Percentiles rank a stretch among this genome's conserved stretches.
phyloP scores from a whole-genome alignment of 64 coral and sea anemone species.

The Dendrophyllia cribrosa region DNA sequence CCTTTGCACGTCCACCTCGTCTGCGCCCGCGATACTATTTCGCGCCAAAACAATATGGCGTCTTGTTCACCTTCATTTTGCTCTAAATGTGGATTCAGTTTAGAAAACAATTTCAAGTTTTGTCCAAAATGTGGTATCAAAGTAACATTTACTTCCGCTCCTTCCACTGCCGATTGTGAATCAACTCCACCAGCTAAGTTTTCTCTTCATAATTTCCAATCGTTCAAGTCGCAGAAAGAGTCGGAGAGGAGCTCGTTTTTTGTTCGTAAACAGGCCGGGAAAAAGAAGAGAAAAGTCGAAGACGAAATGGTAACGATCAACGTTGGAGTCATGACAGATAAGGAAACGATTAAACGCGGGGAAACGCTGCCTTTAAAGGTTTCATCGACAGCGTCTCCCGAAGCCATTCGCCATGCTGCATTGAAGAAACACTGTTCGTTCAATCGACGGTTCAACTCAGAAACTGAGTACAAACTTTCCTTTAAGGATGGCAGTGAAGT shows the following conservation, averaged over 20 bases:
- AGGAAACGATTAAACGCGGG: slow-evolving; percentile 26
- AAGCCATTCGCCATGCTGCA: slow-evolving; percentile 45
- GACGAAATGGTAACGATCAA: slow-evolving; percentile 49
- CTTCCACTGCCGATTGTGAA: background rate
- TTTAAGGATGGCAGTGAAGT: slow-evolving; percentile 64
- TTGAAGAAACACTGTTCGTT: slow-evolving; percentile 43
- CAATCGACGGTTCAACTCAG: slow-evolving; percentile 31
- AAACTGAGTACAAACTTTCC: slow-evolving; percentile 47
- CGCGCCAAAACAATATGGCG: no score
- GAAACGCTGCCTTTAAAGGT: slow-evolving; percentile 24
- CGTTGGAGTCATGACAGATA: slow-evolving; percentile 47
- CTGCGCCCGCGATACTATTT: no score
- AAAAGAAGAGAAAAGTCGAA: slow-evolving; percentile 50
- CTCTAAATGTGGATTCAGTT: slow-evolving; percentile 6
- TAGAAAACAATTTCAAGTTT: background rate
- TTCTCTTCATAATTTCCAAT: slow-evolving; percentile 30
- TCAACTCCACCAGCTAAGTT: slow-evolving; percentile 11
- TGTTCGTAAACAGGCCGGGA: background rate
- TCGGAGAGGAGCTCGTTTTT: slow-evolving; percentile 50
- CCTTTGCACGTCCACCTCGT: no score
- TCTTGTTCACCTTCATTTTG: background rate
- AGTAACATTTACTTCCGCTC: background rate
- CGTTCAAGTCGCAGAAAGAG: slow-evolving; percentile 57
- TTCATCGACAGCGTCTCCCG: slow-evolving; percentile 35
- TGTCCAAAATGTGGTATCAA: slow-evolving; percentile 7